Evolutionary conservation across 2,113 vertebrate genomes (phyloP), one percentile per base, ranked within the genome.

Genomic region (Epinephelus lanceolatus): DNA sequence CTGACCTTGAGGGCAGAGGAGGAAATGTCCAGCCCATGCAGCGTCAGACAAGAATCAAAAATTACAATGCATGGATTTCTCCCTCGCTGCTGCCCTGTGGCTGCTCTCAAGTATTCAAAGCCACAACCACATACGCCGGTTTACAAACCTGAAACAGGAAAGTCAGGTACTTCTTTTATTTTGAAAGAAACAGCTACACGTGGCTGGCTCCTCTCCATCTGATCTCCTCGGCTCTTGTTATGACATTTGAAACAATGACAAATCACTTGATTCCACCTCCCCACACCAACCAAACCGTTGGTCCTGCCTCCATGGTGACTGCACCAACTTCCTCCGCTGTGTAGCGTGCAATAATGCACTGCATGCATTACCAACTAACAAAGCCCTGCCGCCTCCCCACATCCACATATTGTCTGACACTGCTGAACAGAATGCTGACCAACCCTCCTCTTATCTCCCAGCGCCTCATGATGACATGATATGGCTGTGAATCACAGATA

Each of bases 1-100:
- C 79, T 88, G 86, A 89, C 88, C 84, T 84, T 55, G 1, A 86
- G 88, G 80, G 79, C 76, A 68, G 60, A 51, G 60, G 68, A 90
- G 89, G 90, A 94, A 94, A 66, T 18, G 90, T 88, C 84, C 89
- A 80, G 76, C 91, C 86, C 91, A 83, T 63, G 57, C 61, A 69
- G 63, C 15, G 4, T 76, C 51, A 84, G 89, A 88, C 83, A 55
- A 73, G 17, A 76, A 90, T 89, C 85, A 77, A 61, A 85, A 77
- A 71, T 57, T 21, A 71, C 71, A 84, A 83, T 18, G 40, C 14
- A 11, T 1, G 1, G 17, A 21, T 30, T 40, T 23, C 51, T 11
- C 23, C 56, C 76, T 81, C 61, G 4, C 49, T 18, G 17, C 47
- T 45, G 42, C 42, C 42, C 42, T 45, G 42, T 45, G 42, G 42